These are phyloP conservation scores for Embidobia sp. DNA, from an alignment of 2,888 invertebrate genomes.

Conservation along the genomic window DNA sequence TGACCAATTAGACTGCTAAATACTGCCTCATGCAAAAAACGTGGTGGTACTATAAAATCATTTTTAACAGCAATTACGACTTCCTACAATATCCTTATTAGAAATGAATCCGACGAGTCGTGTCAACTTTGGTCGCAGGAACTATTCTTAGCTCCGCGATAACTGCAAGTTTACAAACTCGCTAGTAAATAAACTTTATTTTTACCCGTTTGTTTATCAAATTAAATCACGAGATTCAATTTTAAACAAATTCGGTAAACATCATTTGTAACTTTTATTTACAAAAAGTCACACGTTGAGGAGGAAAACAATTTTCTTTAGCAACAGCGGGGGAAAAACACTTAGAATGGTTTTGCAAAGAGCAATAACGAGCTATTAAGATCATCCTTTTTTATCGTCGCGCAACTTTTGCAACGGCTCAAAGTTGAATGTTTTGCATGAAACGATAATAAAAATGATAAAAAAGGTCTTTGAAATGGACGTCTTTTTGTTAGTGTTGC, in stretches of 20 bases:
- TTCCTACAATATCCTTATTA: conserved; percentile 27
- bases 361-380: not conserved
- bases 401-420: conserved; percentile 4
- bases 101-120: not conserved
- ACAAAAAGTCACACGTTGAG: not conserved
- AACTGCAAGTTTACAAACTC: not conserved
- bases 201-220: conserved; percentile 15
- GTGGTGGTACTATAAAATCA: conserved; percentile 4
- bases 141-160: not conserved
- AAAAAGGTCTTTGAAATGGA: too few relatives aligned
- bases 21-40: conserved; percentile 42
- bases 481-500: too few relatives aligned
- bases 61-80: conserved; percentile 29
- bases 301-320: too few relatives aligned
- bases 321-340: too few relatives aligned
- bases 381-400: not conserved
- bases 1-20: conserved; percentile 59
- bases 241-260: conserved; percentile 1
- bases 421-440: not conserved
- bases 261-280: not conserved
- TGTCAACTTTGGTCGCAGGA: conserved; percentile 3
- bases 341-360: too few relatives aligned
- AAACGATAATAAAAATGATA: not conserved
- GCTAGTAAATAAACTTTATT: conserved; percentile 20
- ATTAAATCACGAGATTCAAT: not conserved